A percentile compares a stretch with the other conserved stretches of the same genome.
Evolutionary conservation across 92 coral and sea anemone species (phyloP).

Genomic region (Anthopleura xanthogrammica): DNA sequence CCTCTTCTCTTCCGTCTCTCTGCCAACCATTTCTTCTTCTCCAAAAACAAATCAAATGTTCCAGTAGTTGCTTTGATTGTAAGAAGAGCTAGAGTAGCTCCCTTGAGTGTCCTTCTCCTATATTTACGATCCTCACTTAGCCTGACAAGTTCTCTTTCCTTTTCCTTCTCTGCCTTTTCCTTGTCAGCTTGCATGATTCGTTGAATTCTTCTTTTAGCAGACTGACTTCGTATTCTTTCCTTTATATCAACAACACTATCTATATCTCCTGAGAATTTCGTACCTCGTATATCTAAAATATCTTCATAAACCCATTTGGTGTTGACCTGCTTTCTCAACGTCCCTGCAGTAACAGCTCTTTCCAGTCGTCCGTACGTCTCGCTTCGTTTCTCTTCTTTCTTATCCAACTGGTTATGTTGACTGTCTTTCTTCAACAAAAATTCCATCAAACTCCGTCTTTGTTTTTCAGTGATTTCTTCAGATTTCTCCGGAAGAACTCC

Average conservation of each 20-base stretch:
- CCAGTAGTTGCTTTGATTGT: conserved; percentile 55
- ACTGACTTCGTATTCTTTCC: conserved; percentile 57
- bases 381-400: not conserved
- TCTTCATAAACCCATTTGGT: conserved; percentile 23
- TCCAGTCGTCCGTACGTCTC: not conserved
- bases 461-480: conserved; percentile 23
- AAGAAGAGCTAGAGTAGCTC: conserved; percentile 51
- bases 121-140: not conserved
- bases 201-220: conserved; percentile 65
- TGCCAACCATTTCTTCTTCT: conserved; percentile 56
- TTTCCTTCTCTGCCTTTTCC: conserved; percentile 31
- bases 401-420: not conserved
- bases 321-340: not conserved
- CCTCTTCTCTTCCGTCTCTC: conserved; percentile 41
- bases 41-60: conserved; percentile 46
- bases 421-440: not conserved
- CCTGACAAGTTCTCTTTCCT: conserved; percentile 8
- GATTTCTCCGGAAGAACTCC: conserved; percentile 18
- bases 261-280: conserved; percentile 34
- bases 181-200: conserved; percentile 70
- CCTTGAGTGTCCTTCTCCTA: conserved; percentile 26
- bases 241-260: conserved; percentile 19
- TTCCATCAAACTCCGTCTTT: not conserved
- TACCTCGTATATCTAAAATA: conserved; percentile 61
- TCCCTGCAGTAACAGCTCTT: not conserved